phyloP scores from a whole-genome alignment of 2,113 vertebrate species.

The Melierax canorus region DNA sequence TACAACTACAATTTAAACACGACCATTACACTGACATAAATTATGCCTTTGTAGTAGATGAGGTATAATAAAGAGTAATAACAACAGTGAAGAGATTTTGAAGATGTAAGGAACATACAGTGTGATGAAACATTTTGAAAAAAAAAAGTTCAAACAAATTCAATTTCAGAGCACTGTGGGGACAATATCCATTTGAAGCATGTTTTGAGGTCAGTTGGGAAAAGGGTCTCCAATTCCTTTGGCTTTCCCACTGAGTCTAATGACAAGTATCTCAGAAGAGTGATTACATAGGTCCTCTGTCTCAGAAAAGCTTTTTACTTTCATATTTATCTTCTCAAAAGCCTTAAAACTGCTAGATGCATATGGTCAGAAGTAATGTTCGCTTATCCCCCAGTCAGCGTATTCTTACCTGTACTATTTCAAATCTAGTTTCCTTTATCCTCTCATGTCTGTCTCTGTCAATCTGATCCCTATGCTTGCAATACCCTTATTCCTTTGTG shows the following conservation, averaged over 20 bases:
- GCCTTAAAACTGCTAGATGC: not conserved
- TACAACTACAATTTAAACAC: not conserved
- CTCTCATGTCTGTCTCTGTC: not conserved
- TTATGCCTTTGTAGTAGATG: not conserved
- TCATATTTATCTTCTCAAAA: not conserved
- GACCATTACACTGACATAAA: not conserved
- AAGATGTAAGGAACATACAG: not conserved
- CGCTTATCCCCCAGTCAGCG: not conserved
- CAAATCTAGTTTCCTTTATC: not conserved
- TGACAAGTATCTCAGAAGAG: not conserved
- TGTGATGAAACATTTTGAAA: not conserved
- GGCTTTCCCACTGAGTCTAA: not conserved
- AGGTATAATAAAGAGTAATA: not conserved
- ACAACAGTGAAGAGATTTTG: not conserved
- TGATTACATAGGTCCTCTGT: not conserved
- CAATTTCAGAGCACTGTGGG: not conserved
- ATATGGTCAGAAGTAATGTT: not conserved
- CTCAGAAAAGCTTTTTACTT: not conserved
- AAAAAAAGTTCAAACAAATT: not conserved
- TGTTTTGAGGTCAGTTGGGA: not conserved
- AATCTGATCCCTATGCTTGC: not conserved
- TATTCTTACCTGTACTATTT: not conserved
- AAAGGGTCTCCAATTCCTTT: not conserved
- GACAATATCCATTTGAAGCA: not conserved
- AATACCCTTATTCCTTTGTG: not conserved